Evolutionary conservation across 2,888 invertebrate species (phyloP), one percentile per base, ranked within the genome.

Genomic region (Dynastes tityus): DNA sequence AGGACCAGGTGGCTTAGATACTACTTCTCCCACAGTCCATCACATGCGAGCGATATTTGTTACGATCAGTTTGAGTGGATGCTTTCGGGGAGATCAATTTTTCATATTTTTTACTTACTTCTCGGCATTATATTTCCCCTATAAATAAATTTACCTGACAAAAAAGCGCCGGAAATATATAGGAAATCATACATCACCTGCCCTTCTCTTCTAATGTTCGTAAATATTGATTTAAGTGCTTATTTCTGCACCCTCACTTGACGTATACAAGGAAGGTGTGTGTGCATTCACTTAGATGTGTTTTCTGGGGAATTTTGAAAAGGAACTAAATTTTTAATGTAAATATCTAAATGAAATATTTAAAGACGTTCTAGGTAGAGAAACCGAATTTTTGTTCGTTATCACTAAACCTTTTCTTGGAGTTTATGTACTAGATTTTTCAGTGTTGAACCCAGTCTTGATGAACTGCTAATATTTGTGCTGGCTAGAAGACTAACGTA

Each of bases 1-100:
- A 82, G 83, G 81, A 82, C 79, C 87, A 87, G 87, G 84, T 87
- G 87, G 80, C 81, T 81, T 81, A 82, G 84, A 85, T 84, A 84
- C 81, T 78, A 82, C 82, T 84, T 84, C 84, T 87, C 87, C 85
- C 87, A 87, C 87, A 85, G 86, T 87, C 84, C 85, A 87, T 87
- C 87, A 87, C 85, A 84, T 84, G 84, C 82, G 82, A 84, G 82
- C 82, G 85, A 83, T 85, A 85, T 86, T 84, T 84, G 84, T 85
- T 84, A 84, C 84, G 85, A 84, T 84, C 85, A 82, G 81, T 82
- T 83, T 82, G 80, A 82, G 83, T 77, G 77, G 77, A 64, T 78
- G 77, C 77, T 51, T 65, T 53, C 61, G 71, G 64, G 40, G 51
- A 77, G 79, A 79, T 79, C 79, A 79, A 79, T 79, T 79, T 79